Percentiles rank a stretch among this genome's conserved stretches.
Evolutionary conservation across 30 jellyfish, hydroid and myxozoan genomes (phyloP).

Genomic region (Phacellophora camtschatica): DNA sequence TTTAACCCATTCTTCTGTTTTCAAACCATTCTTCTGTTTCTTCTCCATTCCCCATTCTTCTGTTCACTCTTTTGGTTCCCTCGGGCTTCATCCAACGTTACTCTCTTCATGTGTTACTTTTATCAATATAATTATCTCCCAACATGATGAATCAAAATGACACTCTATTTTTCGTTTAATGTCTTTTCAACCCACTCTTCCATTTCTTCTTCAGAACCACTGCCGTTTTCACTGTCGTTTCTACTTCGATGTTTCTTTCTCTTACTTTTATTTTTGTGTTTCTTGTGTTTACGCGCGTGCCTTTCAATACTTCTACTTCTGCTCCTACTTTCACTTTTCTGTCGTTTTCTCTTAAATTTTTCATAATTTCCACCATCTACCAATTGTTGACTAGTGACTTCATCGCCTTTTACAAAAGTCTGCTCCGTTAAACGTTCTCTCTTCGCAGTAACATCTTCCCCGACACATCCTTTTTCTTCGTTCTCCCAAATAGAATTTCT

Average conservation of each 20-base stretch:
- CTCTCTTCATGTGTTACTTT: background rate
- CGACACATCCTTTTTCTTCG: too few species aligned
- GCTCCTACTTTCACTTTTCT: background rate
- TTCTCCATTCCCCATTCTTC: too few species aligned
- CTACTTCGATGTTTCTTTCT: slow-evolving; percentile 18
- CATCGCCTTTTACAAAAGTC: too few species aligned
- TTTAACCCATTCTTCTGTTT: too few species aligned
- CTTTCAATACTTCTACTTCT: slow-evolving; percentile 17
- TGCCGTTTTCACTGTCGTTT: background rate
- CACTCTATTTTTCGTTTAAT: background rate
- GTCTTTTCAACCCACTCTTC: slow-evolving; percentile 22
- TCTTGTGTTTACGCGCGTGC: slow-evolving; percentile 9
- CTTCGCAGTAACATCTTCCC: too few species aligned
- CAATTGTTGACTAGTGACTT: too few species aligned
- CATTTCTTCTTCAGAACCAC: background rate
- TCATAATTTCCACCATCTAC: too few species aligned
- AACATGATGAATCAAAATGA: background rate
- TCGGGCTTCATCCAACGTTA: too few species aligned
- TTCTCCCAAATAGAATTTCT: too few species aligned
- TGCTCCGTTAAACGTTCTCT: too few species aligned
- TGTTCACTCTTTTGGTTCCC: too few species aligned
- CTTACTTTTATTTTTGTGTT: slow-evolving; percentile 30
- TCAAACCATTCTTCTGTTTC: too few species aligned
- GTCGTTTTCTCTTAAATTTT: background rate
- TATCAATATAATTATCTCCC: background rate